Conservation (phyloP, 2,888 invertebrate genomes). For the Andrena fulva region DNA sequence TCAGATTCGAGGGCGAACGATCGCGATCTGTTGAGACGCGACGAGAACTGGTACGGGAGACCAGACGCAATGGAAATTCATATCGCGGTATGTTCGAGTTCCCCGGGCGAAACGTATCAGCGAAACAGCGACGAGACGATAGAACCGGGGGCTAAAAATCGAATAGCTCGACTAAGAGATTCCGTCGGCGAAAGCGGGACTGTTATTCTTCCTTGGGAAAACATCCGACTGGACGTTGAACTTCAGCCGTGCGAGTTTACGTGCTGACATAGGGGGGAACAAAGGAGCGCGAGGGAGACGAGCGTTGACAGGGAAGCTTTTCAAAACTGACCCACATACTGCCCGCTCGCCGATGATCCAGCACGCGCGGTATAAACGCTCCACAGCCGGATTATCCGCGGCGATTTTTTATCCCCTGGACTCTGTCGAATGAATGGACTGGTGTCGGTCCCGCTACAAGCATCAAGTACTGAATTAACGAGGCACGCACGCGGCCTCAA, state of each 20-base stretch:
- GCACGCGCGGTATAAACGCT: constrained; percentile 51
- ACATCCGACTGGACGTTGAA: constrained; percentile 15
- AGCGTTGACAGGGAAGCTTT: constrained; percentile 54
- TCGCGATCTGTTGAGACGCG: not conserved
- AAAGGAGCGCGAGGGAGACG: constrained; percentile 1
- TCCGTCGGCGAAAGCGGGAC: constrained; percentile 9
- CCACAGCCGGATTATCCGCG: constrained; percentile 59
- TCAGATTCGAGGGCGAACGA: not conserved
- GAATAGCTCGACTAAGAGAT: constrained; percentile 29
- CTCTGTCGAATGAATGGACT: constrained; percentile 65
- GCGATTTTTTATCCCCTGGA: constrained; percentile 55
- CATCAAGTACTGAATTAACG: constrained; percentile 72
- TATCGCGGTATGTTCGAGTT: not conserved
- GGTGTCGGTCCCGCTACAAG: constrained; percentile 58
- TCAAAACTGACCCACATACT: constrained; percentile 67
- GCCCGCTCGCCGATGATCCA: constrained; percentile 46
- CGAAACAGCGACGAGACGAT: not conserved
- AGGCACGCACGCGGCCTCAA: constrained; percentile 67
- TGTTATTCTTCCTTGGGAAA: constrained; percentile 44
- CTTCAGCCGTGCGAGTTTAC: constrained; percentile 22
- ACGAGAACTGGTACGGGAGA: not conserved
- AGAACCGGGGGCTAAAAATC: constrained; percentile 20
- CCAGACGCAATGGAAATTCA: not conserved
- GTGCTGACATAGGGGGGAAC: not conserved
- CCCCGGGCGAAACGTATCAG: not conserved